These are phyloP conservation scores for Periparus ater DNA, from an alignment of 2,797 vertebrate species.

Conservation along the genomic window DNA sequence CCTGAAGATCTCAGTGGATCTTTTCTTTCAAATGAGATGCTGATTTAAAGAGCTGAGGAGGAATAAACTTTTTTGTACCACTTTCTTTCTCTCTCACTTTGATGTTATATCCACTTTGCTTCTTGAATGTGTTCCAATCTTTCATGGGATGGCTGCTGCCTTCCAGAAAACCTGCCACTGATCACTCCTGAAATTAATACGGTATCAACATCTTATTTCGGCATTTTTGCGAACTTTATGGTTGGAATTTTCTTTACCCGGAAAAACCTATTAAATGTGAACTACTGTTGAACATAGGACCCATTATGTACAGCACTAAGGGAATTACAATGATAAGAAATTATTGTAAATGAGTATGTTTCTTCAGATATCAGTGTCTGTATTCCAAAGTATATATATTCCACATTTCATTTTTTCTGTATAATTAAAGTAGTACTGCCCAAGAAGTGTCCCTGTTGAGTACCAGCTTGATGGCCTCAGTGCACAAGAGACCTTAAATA, in stretches of 20 bases:
- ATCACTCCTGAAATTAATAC: not conserved
- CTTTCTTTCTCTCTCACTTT: not conserved
- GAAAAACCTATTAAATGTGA: not conserved
- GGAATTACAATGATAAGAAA: not conserved
- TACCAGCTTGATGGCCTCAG: not conserved
- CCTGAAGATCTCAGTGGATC: not conserved
- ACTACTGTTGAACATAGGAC: not conserved
- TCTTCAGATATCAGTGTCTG: not conserved
- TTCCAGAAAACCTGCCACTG: not conserved
- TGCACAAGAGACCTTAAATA: not conserved
- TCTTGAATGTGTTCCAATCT: not conserved
- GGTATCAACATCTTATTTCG: not conserved
- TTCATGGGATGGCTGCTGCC: not conserved
- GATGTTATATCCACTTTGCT: not conserved
- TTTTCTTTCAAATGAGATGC: not conserved
- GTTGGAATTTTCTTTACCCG: not conserved
- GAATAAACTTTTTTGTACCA: not conserved
- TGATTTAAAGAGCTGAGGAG: not conserved
- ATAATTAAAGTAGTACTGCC: not conserved
- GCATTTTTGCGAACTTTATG: not conserved
- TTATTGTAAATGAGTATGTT: not conserved
- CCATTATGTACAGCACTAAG: not conserved
- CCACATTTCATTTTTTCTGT: not conserved
- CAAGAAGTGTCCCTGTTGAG: rapidly evolving
- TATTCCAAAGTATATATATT: not conserved